Conservation (phyloP, 2,888 invertebrate species). For the Cantharis rufa region DNA sequence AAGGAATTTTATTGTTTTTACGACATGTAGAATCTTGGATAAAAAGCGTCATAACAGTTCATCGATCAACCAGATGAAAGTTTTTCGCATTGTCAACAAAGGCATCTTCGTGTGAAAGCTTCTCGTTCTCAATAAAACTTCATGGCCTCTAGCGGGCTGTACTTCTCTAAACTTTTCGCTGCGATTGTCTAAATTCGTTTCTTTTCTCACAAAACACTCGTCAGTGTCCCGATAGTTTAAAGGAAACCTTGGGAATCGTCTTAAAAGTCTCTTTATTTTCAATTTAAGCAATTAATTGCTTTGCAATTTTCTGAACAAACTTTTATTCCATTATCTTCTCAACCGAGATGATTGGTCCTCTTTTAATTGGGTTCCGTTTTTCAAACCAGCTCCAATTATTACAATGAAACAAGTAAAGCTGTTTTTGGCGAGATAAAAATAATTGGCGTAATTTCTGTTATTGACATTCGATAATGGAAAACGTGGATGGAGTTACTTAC, state of each 20-base stretch:
- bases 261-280: not conserved
- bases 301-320: not conserved
- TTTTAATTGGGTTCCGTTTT: not conserved
- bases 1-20: not conserved
- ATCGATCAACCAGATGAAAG: conserved; percentile 12
- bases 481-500: not conserved
- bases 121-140: conserved; percentile 20
- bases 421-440: not conserved
- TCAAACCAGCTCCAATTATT: not conserved
- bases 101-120: conserved; percentile 5
- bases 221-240: not conserved
- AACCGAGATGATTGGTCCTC: not conserved
- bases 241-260: not conserved
- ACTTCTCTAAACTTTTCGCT: conserved; percentile 17
- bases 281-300: not conserved
- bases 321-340: not conserved
- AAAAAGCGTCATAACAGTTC: conserved; percentile 11
- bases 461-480: not conserved
- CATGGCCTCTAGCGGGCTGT: conserved; percentile 18
- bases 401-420: not conserved
- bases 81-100: conserved; percentile 20
- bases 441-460: not conserved
- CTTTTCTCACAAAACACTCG: not conserved
- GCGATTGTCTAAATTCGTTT: conserved; percentile 4
- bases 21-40: not conserved